Evolutionary conservation across 2,113 vertebrate genomes (phyloP), one percentile per base, ranked within the genome.

Genomic region (Pelecanus crispus): DNA sequence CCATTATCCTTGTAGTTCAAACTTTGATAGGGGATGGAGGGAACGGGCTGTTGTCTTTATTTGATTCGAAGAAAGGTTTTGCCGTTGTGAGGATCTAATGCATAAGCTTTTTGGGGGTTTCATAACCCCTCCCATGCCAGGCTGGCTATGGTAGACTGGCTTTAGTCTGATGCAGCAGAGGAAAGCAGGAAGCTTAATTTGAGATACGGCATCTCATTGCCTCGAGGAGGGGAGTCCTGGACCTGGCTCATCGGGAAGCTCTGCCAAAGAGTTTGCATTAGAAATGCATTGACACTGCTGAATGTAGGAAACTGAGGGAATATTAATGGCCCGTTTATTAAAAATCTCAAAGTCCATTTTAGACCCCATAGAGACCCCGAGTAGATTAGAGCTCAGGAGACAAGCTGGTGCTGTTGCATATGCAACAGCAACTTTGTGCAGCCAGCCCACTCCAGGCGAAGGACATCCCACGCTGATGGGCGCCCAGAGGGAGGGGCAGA

Each of bases 1-100:
- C 6, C 62, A 40, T 86, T 36, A 49, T 38, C 72, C 45, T 83
- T 21, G 59, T 50, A 42, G 50, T 63, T 80, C 21, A 78, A 86
- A 71, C 56, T 70, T 56, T 15, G n/a, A 40, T n/a, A 34, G 80
- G 0, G 6, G 66, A 55, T 53, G 66, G 82, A 75, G 82, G 85
- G 79, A 92, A 77, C 34, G 66, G 32, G 26, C 34, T 40, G 62
- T 32, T 24, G 20, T 68, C 40, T 58, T 72, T 32, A 17, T 65
- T 36, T 72, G 74, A 56, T 88, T 86, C 82, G 61, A 50, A 87
- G 79, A 52, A 68, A 61, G 66, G 62, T 17, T 92, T 50, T 94
- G 88, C 32, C 75, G 52, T 53, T 65, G 62, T 14, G 62, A 68
- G 49, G 47, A 34, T 63, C 34, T 85, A 45, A 50, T 29, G 78